phyloP scores from a whole-genome alignment of 35 echinoderm and acorn worm species.

The Amphiura filiformis region DNA sequence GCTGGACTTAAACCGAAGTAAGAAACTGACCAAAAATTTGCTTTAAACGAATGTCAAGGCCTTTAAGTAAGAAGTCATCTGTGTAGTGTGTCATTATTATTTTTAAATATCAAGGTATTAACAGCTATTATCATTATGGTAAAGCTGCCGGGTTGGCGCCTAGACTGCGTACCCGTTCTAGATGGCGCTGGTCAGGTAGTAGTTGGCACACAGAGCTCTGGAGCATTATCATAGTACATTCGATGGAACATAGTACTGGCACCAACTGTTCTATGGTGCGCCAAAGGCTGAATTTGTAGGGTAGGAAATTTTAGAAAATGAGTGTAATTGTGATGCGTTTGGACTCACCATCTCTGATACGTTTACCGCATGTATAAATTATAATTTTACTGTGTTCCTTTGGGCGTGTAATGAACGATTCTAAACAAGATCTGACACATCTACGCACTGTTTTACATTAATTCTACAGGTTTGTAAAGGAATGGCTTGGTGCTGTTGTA shows the following conservation, averaged over 20 bases:
- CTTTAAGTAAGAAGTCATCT: neutral
- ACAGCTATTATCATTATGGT: neutral
- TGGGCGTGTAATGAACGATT: no score
- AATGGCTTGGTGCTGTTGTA: constrained; percentile 5
- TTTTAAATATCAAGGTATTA: neutral
- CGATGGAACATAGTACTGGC: no score
- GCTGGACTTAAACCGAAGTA: constrained; percentile 56
- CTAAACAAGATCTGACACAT: neutral
- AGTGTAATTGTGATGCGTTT: neutral
- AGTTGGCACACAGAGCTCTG: no score
- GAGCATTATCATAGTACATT: no score
- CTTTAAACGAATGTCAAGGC: neutral
- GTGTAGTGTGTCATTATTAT: no score
- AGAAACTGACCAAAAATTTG: neutral
- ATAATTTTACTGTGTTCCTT: neutral
- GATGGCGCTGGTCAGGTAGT: no score
- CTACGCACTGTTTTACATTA: neutral
- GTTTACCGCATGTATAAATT: neutral
- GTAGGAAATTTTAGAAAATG: neutral
- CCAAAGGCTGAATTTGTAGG: no score
- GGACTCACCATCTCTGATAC: neutral
- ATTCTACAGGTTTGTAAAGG: neutral
- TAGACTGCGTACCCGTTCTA: no score
- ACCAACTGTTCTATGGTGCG: no score
- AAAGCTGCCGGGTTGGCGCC: neutral